A percentile compares a stretch with the other conserved stretches of the same genome.
These are phyloP conservation scores for Patella depressa DNA, from an alignment of 2,888 invertebrate genomes.

Conservation along the genomic window DNA sequence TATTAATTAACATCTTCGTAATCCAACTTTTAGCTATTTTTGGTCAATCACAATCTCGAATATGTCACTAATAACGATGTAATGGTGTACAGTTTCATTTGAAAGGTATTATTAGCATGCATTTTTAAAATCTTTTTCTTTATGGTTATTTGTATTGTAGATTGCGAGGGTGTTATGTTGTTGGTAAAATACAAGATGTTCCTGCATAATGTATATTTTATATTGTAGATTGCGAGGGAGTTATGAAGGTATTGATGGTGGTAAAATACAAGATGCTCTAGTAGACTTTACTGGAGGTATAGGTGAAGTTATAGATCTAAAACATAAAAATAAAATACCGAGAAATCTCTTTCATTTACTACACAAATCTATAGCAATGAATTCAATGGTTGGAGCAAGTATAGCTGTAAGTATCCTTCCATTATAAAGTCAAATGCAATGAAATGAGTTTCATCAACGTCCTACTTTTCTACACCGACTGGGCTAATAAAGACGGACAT, in stretches of 20 bases:
- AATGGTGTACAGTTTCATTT: too few relatives aligned
- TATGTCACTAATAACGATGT: too few relatives aligned
- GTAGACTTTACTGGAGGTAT: constrained; percentile 69
- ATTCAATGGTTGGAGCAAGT: constrained; percentile 59
- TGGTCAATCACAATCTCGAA: too few relatives aligned
- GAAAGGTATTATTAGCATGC: too few relatives aligned
- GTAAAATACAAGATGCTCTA: constrained; percentile 62
- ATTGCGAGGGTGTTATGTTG: neutral
- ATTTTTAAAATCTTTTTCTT: too few relatives aligned
- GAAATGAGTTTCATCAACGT: neutral
- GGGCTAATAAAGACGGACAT: too few relatives aligned
- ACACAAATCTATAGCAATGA: constrained; percentile 58
- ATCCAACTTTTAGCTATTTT: too few relatives aligned
- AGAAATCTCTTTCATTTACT: constrained; percentile 57
- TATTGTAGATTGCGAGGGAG: constrained; percentile 58
- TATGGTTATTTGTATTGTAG: neutral
- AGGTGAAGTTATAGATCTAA: constrained; percentile 59
- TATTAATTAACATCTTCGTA: too few relatives aligned
- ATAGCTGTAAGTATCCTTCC: constrained; percentile 52
- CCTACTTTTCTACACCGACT: neutral
- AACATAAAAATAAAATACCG: constrained; percentile 48
- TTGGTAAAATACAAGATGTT: neutral
- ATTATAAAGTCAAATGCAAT: too few relatives aligned
- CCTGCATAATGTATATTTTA: neutral
- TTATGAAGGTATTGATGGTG: constrained; percentile 64